These are phyloP conservation scores for Cerceris ruficornis DNA, from an alignment of 2,888 invertebrate species.

Conservation along the genomic window DNA sequence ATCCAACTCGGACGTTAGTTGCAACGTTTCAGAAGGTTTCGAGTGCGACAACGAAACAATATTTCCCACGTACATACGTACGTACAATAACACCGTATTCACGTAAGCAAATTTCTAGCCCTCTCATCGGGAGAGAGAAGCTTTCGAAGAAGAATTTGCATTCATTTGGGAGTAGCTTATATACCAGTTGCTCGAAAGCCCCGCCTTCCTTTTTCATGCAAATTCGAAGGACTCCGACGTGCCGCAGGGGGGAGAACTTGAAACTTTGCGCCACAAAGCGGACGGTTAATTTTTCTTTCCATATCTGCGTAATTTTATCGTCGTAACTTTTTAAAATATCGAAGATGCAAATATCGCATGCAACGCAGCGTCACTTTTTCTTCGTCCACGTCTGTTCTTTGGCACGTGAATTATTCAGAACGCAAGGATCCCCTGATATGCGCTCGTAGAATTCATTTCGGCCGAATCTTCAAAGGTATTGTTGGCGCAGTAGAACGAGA, in stretches of 20 bases:
- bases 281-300: slow-evolving; percentile 60
- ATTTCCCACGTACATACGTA: slow-evolving; percentile 31
- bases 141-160: slow-evolving; percentile 75
- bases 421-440: neutral
- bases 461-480: too few species aligned
- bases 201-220: slow-evolving; percentile 72
- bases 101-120: slow-evolving; percentile 71
- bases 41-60: slow-evolving; percentile 56
- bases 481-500: too few species aligned
- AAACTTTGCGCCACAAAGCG: slow-evolving; percentile 60
- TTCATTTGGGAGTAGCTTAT: slow-evolving; percentile 72
- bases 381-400: neutral
- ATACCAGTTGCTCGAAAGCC: slow-evolving; percentile 69
- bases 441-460: too few species aligned
- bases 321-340: slow-evolving; percentile 47
- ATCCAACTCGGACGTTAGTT: slow-evolving; percentile 49
- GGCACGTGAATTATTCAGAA: neutral
- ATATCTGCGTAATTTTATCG: slow-evolving; percentile 29
- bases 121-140: slow-evolving; percentile 64
- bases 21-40: slow-evolving; percentile 41
- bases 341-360: slow-evolving; percentile 17
- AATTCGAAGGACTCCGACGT: slow-evolving; percentile 66
- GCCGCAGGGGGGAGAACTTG: slow-evolving; percentile 34
- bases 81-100: slow-evolving; percentile 69
- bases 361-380: neutral